Conservation (phyloP, 1,140 invertebrate species). For the Meloidogyne chitwoodi region DNA sequence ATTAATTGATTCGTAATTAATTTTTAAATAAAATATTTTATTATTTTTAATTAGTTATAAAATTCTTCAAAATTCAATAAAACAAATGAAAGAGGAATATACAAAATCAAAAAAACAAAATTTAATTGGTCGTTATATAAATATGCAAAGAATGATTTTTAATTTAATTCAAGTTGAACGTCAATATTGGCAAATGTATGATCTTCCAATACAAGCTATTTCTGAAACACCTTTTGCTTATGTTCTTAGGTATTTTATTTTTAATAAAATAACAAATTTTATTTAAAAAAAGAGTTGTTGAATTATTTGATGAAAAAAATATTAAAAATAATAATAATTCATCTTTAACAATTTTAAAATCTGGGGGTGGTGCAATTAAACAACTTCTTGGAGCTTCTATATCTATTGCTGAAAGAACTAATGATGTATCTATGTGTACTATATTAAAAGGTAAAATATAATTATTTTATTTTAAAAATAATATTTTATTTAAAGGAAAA, state of each 20-base stretch:
- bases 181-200: slow-evolving; percentile 73
- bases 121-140: slow-evolving; percentile 43
- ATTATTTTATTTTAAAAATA: not conserved
- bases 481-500: slow-evolving; percentile 4
- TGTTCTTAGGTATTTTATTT: slow-evolving; percentile 69
- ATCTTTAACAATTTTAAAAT: slow-evolving; percentile 68
- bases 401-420: slow-evolving; percentile 40
- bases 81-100: slow-evolving; percentile 54
- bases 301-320: not conserved
- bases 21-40: slow-evolving; percentile 30
- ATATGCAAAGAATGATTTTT: slow-evolving; percentile 47
- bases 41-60: slow-evolving; percentile 25
- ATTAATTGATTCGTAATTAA: slow-evolving; percentile 21
- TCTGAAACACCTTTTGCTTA: slow-evolving; percentile 85
- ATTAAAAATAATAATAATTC: slow-evolving; percentile 61
- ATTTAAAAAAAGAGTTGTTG: not conserved
- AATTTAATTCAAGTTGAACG: slow-evolving; percentile 32
- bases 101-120: slow-evolving; percentile 48
- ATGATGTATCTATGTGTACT: slow-evolving; percentile 35
- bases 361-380: slow-evolving; percentile 74
- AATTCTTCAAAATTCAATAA: slow-evolving; percentile 45
- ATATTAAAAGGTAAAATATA: slow-evolving; percentile 35
- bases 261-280: not conserved
- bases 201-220: slow-evolving; percentile 75
- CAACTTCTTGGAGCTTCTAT: slow-evolving; percentile 41